These are phyloP conservation scores for Tauraco hartlaubi DNA, from an alignment of 2,797 vertebrate genomes.

Conservation along the genomic window DNA sequence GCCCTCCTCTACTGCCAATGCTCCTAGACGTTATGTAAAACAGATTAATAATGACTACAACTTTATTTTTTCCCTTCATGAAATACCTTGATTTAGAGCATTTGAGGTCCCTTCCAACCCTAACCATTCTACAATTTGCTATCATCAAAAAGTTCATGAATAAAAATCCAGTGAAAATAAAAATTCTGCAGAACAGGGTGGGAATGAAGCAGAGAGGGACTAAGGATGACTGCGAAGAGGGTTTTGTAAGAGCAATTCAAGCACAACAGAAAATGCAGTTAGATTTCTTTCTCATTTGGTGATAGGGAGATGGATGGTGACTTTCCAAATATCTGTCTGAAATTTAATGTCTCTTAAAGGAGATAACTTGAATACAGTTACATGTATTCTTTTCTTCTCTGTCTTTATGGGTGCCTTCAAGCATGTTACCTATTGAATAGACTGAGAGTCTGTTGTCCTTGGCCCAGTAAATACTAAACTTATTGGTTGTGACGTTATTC, in stretches of 20 bases:
- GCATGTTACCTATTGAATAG: background rate
- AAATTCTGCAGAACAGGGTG: background rate
- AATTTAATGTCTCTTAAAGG: background rate
- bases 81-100: background rate
- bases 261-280: background rate
- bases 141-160: background rate
- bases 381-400: background rate
- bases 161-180: background rate
- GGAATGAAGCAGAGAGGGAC: background rate
- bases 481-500: background rate
- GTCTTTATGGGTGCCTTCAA: background rate
- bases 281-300: background rate
- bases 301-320: background rate
- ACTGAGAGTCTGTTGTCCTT: background rate
- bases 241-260: background rate
- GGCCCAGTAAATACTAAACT: background rate
- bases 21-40: background rate
- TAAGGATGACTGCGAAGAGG: background rate
- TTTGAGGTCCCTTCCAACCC: no score
- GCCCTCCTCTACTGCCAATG: background rate
- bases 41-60: background rate
- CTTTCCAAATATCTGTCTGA: background rate
- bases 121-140: background rate
- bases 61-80: background rate
- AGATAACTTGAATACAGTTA: background rate